phyloP scores from a whole-genome alignment of 2,113 vertebrate species.

The Silurus asotus region DNA sequence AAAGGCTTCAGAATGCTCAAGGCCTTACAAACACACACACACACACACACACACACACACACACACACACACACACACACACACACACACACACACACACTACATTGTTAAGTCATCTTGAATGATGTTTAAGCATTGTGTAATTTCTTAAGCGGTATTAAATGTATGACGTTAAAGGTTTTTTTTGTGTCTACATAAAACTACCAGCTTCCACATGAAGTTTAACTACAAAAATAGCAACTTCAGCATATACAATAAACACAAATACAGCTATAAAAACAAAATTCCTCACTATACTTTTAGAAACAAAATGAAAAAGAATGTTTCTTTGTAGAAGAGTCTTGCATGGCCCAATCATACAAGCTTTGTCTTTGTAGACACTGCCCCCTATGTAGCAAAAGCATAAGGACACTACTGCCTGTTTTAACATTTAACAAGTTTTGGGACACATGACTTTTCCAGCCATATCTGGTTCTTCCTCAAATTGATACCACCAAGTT shows the following conservation, averaged over 20 bases:
- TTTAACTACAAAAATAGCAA: neutral
- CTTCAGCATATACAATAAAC: neutral
- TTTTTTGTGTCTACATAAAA: too few species aligned
- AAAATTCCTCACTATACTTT: neutral
- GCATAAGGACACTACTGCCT: constrained; percentile 14
- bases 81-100: neutral
- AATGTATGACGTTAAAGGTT: too few species aligned
- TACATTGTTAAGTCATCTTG: neutral
- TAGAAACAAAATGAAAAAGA: neutral
- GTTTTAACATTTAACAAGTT: neutral
- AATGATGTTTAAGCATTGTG: neutral
- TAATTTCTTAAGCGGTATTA: too few species aligned
- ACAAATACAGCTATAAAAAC: neutral
- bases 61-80: constrained; percentile 2
- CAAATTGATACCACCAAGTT: too few species aligned
- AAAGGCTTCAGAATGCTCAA: neutral
- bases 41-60: constrained; percentile 27
- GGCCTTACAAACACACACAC: constrained; percentile 15
- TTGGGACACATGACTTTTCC: too few species aligned
- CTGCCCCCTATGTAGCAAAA: constrained; percentile 71
- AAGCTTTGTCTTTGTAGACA: constrained; percentile 64
- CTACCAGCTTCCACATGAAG: too few species aligned
- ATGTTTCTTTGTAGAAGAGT: neutral
- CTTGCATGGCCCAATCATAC: neutral
- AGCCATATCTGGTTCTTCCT: too few species aligned